These are phyloP conservation scores for Ploceus nigricollis DNA, from an alignment of 2,113 vertebrate species.

Conservation along the genomic window DNA sequence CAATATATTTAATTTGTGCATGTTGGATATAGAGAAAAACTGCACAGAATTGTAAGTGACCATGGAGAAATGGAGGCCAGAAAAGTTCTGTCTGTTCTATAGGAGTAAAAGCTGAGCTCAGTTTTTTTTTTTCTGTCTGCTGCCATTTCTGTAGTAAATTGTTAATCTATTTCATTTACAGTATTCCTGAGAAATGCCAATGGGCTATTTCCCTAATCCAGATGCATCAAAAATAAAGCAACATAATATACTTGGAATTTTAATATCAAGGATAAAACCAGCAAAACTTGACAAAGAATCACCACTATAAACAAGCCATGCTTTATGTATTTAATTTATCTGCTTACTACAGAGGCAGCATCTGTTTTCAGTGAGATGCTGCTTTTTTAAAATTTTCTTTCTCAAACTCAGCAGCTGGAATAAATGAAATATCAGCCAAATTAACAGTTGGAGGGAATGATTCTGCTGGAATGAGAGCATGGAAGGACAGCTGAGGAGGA, in stretches of 20 bases:
- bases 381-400: background rate
- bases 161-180: background rate
- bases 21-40: background rate
- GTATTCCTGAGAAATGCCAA: background rate
- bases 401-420: background rate
- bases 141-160: background rate
- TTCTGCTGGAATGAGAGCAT: background rate
- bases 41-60: background rate
- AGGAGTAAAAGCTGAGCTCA: background rate
- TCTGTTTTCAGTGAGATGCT: slow-evolving; percentile 46
- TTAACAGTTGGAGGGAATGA: background rate
- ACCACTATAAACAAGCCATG: background rate
- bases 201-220: background rate
- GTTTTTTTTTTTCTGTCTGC: background rate
- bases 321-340: slow-evolving; percentile 19
- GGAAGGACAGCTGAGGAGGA: background rate
- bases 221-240: background rate
- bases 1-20: background rate
- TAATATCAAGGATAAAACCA: background rate
- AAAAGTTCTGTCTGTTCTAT: background rate
- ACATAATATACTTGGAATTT: background rate
- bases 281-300: background rate
- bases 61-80: background rate
- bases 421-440: slow-evolving; percentile 35
- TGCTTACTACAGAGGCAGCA: background rate